Evolutionary conservation across 2,888 invertebrate genomes (phyloP), one percentile per base, ranked within the genome.

Genomic region (Chouioia cunea): DNA sequence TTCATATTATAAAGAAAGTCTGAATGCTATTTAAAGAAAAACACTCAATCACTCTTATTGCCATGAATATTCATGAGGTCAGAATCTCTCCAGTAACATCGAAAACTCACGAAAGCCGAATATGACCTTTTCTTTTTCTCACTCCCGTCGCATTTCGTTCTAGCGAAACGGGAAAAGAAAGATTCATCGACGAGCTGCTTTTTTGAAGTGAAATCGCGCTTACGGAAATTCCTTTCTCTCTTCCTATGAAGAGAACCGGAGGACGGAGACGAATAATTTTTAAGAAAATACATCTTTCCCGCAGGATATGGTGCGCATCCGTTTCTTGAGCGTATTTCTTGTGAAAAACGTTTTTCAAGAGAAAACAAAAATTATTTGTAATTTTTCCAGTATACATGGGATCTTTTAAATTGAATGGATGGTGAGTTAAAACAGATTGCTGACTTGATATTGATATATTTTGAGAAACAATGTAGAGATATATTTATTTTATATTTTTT

Each of bases 241-340:
- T 54, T 54, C 54, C 43, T 56, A 47, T 60, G 48, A 43, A 20
- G 44, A 59, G 46, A 22, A 67, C 60, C 53, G 52, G 57, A 47
- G 27, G 27, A 48, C 44, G 36, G 60, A 57, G 56, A 70, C 56
- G 74, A 77, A 82, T 80, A 80, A 80, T 82, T 81, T 80, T 77
- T 74, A 74, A 76, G 77, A 76, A 80, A 79, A 79, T 78, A 79
- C 78, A 79, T 80, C 78, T 79, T 78, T 76, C 78, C 77, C 73
- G 71, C 44, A 75, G 77, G 76, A 77, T 79, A 64, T 67, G 64
- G 57, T n/a, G n/a, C 77, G 73, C 73, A 65, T 62, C 60, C 60
- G 52, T 62, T 66, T 66, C 60, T 66, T 20, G 20, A 22, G 36
- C 59, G 50, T 8, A 46, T 18, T 36, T 46, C 59, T 23, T 15